These are phyloP conservation scores for Nebria brevicollis DNA, from an alignment of 2,888 invertebrate genomes.

Conservation along the genomic window DNA sequence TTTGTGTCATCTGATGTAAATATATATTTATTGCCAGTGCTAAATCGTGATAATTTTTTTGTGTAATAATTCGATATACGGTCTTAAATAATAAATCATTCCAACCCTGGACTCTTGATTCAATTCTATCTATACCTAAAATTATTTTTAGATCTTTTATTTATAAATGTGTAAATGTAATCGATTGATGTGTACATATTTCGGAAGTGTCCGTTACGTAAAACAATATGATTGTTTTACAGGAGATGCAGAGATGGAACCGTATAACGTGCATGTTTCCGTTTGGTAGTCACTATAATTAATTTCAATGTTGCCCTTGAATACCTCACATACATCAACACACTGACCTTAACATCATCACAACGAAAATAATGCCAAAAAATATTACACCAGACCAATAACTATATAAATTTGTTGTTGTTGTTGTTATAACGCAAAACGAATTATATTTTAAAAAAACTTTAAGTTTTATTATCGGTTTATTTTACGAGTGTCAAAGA, in stretches of 20 bases:
- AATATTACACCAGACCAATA: background rate
- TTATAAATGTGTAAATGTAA: background rate
- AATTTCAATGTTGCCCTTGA: conserved; percentile 1
- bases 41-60: too few relatives aligned
- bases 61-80: too few relatives aligned
- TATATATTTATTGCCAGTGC: too few relatives aligned
- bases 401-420: background rate
- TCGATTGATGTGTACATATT: background rate
- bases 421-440: background rate
- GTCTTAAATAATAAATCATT: too few relatives aligned
- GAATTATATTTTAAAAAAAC: too few relatives aligned
- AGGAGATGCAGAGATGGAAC: background rate
- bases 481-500: too few relatives aligned
- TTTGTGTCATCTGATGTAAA: too few relatives aligned
- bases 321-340: background rate
- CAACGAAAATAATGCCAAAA: background rate
- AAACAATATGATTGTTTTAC: background rate
- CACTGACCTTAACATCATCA: background rate
- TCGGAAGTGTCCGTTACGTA: background rate
- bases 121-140: background rate
- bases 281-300: background rate
- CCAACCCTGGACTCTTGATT: background rate
- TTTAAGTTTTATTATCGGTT: too few relatives aligned
- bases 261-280: background rate
- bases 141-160: background rate